Evolutionary conservation across 2,797 vertebrate genomes (phyloP), one percentile per base, ranked within the genome.

Genomic region (Anas flavirostris): DNA sequence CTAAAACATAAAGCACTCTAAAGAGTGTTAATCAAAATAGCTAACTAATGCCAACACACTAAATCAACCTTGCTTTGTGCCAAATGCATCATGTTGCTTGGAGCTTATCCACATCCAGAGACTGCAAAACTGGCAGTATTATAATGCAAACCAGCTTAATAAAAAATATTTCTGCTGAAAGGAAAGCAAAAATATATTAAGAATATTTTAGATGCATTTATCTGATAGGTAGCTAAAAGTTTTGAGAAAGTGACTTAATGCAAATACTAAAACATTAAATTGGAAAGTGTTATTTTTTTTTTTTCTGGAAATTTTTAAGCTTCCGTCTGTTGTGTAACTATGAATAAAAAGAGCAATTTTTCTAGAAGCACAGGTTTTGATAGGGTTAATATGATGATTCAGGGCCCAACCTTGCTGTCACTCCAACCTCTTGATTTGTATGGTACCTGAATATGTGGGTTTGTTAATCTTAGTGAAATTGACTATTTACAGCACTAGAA

Each of bases 21-120:
- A 88, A 83, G 28, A 48, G 29, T 83, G 31, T 62, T 92, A 78
- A 94, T 93, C 59, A 93, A 76, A 94, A 79, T 69, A 46, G 5
- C 21, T 77, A 75, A 89, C 90, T 76, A 90, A 19, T 75, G 66
- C 33, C 58, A 80, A 53, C n/a, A 50, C 25, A 58, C 8, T 81
- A 55, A 85, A 73, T 92, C 46, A 88, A 22, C 21, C 50, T 70
- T 74, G 12, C 37, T 68, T 89, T 91, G 16, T 94, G 56, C 58
- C 50, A 85, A 70, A 81, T 37, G 16, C 44, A 90, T 82, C 4
- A 2, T 79, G 92, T 93, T 91, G 17, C 62, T 93, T 90, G 56
- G 70, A 79, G 23, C 31, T 91, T 87, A 59, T 56, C 41, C 41
- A 46, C 35, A 68, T 55, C 16, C n/a, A 86, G 44, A 75, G 69